Conservation (phyloP, 2,113 vertebrate genomes). For the Passer domesticus region DNA sequence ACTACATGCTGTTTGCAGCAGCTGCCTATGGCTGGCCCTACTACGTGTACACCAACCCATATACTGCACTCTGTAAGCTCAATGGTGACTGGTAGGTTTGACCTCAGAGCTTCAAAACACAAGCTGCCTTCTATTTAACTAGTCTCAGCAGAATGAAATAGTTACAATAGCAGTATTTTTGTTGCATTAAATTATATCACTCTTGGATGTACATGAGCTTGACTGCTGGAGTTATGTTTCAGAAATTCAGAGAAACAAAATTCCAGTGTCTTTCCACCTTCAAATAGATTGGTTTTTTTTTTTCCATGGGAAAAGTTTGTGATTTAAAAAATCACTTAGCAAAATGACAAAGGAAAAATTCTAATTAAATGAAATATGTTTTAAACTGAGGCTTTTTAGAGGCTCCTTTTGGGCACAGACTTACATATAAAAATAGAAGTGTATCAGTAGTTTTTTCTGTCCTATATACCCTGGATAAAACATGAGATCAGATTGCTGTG, state of each 20-base stretch:
- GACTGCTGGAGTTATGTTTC: background rate
- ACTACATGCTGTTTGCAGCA: slow-evolving; percentile 91
- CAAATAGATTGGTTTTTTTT: background rate
- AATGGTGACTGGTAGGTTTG: slow-evolving; percentile 86
- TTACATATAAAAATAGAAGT: background rate
- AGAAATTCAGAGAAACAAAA: background rate
- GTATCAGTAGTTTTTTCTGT: background rate
- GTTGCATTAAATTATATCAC: background rate
- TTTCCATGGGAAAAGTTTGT: background rate
- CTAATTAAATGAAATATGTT: background rate
- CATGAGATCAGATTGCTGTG: background rate
- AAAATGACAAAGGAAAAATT: background rate
- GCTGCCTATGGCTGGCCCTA: slow-evolving; percentile 96
- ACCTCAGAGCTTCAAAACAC: background rate
- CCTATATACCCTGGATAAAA: background rate
- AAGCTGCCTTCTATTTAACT: background rate
- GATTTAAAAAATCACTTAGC: background rate
- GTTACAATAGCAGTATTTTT: background rate
- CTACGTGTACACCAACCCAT: slow-evolving; percentile 86
- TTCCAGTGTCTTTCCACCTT: background rate
- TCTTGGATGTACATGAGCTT: background rate
- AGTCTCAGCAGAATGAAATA: background rate
- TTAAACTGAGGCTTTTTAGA: background rate
- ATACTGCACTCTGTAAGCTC: slow-evolving; percentile 88
- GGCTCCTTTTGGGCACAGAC: background rate